These are phyloP conservation scores for Drosophila picticornis DNA, from an alignment of 2,888 invertebrate species.

Conservation along the genomic window DNA sequence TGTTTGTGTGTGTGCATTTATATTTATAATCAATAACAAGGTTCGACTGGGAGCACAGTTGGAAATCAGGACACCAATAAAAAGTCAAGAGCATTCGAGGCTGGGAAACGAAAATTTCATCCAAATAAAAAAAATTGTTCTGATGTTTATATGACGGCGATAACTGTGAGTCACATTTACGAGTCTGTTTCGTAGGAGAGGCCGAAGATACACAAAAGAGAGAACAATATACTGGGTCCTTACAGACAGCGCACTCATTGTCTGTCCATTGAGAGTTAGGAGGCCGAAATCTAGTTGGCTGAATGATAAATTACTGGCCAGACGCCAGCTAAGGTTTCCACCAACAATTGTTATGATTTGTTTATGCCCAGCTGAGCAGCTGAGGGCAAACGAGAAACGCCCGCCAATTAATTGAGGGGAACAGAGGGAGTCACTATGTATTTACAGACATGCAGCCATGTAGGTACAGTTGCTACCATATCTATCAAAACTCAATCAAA, in stretches of 20 bases:
- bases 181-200: conserved; percentile 20
- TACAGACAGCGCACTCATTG: conserved; percentile 28
- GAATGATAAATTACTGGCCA: conserved; percentile 73
- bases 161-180: conserved; percentile 43
- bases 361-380: conserved; percentile 61
- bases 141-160: conserved; percentile 60
- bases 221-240: conserved; percentile 41
- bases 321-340: conserved; percentile 35
- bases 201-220: conserved; percentile 27
- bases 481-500: conserved; percentile 62
- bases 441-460: neutral
- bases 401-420: conserved; percentile 54
- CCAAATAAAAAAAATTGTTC: conserved; percentile 66
- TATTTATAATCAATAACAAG: conserved; percentile 70
- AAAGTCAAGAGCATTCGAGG: conserved; percentile 40
- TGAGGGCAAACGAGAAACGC: conserved; percentile 57
- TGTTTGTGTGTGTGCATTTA: neutral
- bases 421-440: neutral
- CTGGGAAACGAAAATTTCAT: conserved; percentile 58
- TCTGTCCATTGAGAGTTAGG: conserved; percentile 24
- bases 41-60: conserved; percentile 61
- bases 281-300: conserved; percentile 59
- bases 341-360: conserved; percentile 71
- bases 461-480: conserved; percentile 51
- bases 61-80: conserved; percentile 78